Base-by-base conservation (phyloP, 1,140 invertebrate genomes). In the Magallana ariakensis region DNA sequence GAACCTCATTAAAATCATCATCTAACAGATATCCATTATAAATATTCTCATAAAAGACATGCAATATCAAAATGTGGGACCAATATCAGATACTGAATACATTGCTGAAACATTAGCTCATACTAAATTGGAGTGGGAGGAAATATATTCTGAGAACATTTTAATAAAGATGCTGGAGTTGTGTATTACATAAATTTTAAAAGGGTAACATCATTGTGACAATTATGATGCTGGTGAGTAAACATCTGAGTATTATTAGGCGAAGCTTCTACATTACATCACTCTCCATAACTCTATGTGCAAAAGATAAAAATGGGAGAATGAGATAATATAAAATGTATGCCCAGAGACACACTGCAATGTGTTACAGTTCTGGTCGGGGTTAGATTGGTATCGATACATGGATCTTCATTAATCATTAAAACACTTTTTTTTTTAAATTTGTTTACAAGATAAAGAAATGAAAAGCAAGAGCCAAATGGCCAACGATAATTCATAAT, bases 361-460 rank as follows among this genome's bases (percentile, higher is more conserved):
- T 19, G 58, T 19, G 58, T 62, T 46, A 46, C 33, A 46, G 33
- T 46, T 62, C 19, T 62, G 58, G 16, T 62, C 9, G 16, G 7
- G 58, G 58, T 62, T 19, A 62, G 7, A 16, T 62, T 19, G 13
- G 22, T 75, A 75, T 75, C 22, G 22, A 75, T 46, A 75, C 10
- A 22, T 33, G 33, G 33, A 75, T 75, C 66, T 26, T 75, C 66
- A 33, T 75, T 75, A 75, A 75, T 75, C 66, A 75, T 75, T 75
- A 11, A 75, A 75, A 70, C 26, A 75, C 66, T n/a, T n/a, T n/a
- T n/a, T n/a, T n/a, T n/a, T n/a, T 75, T 75, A 13, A 22, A 33
- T 9, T 26, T 75, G 22, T 62, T 8, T 26, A 26, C 0, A 22
- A 75, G 66, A 75, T 33, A 33, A 70, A 33, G 66, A 75, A 33